Evolutionary conservation across 2,113 vertebrate genomes (phyloP).

Genomic region (Galeopterus variegatus): DNA sequence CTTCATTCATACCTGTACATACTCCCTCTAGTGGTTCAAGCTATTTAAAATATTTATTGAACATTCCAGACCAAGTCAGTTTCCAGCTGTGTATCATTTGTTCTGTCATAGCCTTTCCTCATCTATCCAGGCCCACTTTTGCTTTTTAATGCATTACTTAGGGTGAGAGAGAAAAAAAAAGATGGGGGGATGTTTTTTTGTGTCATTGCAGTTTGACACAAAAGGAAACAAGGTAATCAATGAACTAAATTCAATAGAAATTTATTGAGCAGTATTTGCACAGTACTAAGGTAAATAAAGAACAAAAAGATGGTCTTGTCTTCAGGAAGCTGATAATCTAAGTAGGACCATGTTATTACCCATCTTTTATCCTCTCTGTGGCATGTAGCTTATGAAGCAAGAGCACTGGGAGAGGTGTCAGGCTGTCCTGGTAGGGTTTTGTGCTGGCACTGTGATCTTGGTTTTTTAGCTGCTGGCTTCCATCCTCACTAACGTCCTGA

Average conservation of each 20-base stretch:
- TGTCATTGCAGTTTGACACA: background rate
- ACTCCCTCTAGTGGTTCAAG: slow-evolving; percentile 79
- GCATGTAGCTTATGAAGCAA: background rate
- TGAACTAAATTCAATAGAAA: background rate
- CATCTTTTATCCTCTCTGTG: background rate
- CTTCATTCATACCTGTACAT: background rate
- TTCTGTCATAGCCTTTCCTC: background rate
- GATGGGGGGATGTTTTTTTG: background rate
- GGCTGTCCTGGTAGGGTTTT: background rate
- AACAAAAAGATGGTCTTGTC: background rate
- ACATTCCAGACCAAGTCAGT: background rate
- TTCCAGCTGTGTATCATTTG: background rate
- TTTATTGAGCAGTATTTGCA: background rate
- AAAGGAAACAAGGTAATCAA: background rate
- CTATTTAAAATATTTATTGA: slow-evolving; percentile 50
- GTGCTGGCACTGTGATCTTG: background rate
- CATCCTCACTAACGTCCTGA: background rate
- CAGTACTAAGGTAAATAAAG: background rate
- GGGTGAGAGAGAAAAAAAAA: background rate
- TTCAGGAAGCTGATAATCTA: background rate
- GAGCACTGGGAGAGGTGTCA: background rate
- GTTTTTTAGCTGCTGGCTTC: background rate
- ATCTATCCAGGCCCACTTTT: background rate
- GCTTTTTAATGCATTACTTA: background rate
- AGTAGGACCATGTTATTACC: background rate